These are phyloP conservation scores for Smithornis capensis DNA, from an alignment of 2,113 vertebrate genomes.

Conservation along the genomic window DNA sequence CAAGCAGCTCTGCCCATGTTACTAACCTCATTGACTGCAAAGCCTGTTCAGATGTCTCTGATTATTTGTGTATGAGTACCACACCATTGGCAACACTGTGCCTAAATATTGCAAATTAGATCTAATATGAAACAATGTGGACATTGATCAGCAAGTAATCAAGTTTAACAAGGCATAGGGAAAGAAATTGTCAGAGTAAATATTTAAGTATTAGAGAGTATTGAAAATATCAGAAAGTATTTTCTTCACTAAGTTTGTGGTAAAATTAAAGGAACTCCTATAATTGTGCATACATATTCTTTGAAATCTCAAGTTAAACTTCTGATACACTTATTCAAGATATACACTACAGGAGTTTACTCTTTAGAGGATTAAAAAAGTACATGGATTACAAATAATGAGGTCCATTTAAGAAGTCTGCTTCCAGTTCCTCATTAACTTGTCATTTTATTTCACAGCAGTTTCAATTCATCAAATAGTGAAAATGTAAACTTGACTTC, in stretches of 20 bases:
- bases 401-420: not conserved
- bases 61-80: not conserved
- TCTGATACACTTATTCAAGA: not conserved
- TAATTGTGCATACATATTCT: not conserved
- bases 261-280: not conserved
- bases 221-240: not conserved
- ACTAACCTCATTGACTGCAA: not conserved
- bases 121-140: not conserved
- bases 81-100: not conserved
- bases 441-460: not conserved
- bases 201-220: not conserved
- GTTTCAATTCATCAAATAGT: conserved; percentile 6
- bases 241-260: not conserved
- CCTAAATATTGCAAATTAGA: not conserved
- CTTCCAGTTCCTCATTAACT: not conserved
- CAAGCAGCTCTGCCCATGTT: not conserved
- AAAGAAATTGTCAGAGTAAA: not conserved
- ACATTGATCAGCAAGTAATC: not conserved
- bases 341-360: not conserved
- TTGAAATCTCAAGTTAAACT: not conserved
- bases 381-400: not conserved
- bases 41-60: not conserved
- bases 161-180: not conserved
- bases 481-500: conserved; percentile 27
- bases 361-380: not conserved